Evolutionary conservation across 2,888 invertebrate species (phyloP).

Genomic region (Tigriopus californicus): DNA sequence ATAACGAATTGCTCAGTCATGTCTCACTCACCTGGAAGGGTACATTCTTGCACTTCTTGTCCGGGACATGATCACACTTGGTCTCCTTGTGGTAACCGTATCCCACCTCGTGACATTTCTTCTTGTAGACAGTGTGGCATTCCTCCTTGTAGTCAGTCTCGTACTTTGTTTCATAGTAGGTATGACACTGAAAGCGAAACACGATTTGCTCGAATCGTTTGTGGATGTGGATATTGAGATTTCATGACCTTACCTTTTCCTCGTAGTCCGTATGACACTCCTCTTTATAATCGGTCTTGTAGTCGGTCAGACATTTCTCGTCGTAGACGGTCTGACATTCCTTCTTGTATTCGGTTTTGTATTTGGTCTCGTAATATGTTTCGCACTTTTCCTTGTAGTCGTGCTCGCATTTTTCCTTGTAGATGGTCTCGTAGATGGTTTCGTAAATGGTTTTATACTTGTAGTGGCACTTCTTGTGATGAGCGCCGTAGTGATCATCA

Average conservation of each 20-base stretch:
- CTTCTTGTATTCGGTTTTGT: neutral
- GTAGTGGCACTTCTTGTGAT: too few relatives aligned
- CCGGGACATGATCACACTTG: neutral
- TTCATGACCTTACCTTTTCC: neutral
- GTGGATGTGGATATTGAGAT: too few relatives aligned
- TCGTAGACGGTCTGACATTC: neutral
- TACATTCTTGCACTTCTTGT: neutral
- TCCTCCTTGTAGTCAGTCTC: neutral
- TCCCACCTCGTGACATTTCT: neutral
- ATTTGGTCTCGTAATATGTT: neutral
- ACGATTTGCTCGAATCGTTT: too few relatives aligned
- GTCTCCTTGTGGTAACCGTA: conserved; percentile 9
- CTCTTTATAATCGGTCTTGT: conserved; percentile 2
- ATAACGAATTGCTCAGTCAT: too few relatives aligned
- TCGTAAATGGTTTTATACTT: neutral
- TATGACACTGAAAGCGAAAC: too few relatives aligned
- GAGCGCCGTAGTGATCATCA: too few relatives aligned
- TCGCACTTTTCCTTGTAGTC: neutral
- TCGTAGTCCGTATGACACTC: neutral
- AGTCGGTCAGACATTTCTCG: neutral
- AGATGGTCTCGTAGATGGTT: conserved; percentile 9
- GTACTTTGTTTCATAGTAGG: neutral
- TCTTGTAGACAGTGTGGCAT: neutral
- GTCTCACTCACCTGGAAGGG: too few relatives aligned
- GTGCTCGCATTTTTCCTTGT: neutral